phyloP scores from a whole-genome alignment of 2,113 vertebrate genomes.

The Scartelaos histophorus region DNA sequence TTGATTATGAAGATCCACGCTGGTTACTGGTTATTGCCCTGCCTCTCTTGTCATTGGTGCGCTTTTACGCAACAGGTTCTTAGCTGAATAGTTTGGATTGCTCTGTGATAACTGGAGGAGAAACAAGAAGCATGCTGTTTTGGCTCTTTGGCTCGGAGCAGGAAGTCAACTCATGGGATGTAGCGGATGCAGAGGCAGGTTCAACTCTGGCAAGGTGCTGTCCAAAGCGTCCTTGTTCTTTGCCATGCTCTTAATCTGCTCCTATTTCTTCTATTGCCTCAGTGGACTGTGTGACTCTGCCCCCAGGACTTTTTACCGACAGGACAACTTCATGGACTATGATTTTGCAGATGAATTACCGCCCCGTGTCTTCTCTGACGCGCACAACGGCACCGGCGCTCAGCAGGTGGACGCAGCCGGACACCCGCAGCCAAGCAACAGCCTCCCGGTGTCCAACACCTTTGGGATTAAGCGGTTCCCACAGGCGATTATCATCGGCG shows the following conservation, averaged over 20 bases:
- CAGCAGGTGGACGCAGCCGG: conserved; percentile 36
- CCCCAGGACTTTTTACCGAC: conserved; percentile 53
- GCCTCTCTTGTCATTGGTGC: not conserved
- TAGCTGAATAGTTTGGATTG: not conserved
- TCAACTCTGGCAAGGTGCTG: conserved; percentile 72
- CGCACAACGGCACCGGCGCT: conserved; percentile 21
- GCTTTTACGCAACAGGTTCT: conserved; percentile 62
- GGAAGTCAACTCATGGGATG: conserved; percentile 83
- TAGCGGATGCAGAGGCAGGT: conserved; percentile 75
- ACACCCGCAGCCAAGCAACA: conserved; percentile 16
- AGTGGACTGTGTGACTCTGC: conserved; percentile 72
- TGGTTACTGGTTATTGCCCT: conserved; percentile 5
- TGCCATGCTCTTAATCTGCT: conserved; percentile 80
- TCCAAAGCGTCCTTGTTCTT: conserved; percentile 78
- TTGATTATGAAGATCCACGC: conserved; percentile 22
- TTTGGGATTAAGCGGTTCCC: conserved; percentile 75
- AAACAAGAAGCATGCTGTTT: conserved; percentile 70
- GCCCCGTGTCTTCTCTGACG: conserved; percentile 28
- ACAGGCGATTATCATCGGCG: conserved; percentile 77
- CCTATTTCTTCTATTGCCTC: conserved; percentile 82
- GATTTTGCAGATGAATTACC: conserved; percentile 46
- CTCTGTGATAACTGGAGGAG: conserved; percentile 28
- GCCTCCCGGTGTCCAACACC: conserved; percentile 65
- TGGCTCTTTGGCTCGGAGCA: conserved; percentile 53
- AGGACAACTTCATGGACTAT: conserved; percentile 37